Conservation (phyloP, 1,140 invertebrate species). For the Cotesia typhae region DNA sequence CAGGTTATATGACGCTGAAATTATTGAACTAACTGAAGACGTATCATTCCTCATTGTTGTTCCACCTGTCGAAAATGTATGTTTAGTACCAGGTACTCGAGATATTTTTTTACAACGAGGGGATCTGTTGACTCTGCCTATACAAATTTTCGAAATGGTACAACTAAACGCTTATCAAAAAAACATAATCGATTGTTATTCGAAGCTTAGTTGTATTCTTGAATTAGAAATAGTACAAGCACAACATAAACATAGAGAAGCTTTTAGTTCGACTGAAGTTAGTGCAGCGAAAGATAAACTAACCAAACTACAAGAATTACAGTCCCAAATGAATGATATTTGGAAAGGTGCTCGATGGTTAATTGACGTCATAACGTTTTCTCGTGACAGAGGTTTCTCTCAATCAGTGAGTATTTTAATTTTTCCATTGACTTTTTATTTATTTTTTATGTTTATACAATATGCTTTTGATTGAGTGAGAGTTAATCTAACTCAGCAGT, state of each 20-base stretch:
- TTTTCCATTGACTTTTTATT: not conserved
- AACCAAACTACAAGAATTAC: slow-evolving; percentile 81
- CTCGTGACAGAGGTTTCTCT: slow-evolving; percentile 76
- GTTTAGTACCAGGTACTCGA: slow-evolving; percentile 87
- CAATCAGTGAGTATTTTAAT: slow-evolving; percentile 30
- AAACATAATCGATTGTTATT: slow-evolving; percentile 87
- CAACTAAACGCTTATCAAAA: slow-evolving; percentile 90
- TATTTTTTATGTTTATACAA: not conserved
- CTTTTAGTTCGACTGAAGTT: slow-evolving; percentile 90
- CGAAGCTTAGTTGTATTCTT: slow-evolving; percentile 88
- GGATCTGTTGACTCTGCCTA: slow-evolving; percentile 84
- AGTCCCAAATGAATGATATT: slow-evolving; percentile 80
- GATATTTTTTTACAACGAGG: slow-evolving; percentile 81
- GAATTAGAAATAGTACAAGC: slow-evolving; percentile 92
- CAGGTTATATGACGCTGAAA: slow-evolving; percentile 89
- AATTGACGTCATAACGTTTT: slow-evolving; percentile 92
- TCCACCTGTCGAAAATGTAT: slow-evolving; percentile 88
- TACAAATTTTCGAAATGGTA: slow-evolving; percentile 93
- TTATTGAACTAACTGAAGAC: slow-evolving; percentile 87
- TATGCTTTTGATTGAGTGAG: too few relatives aligned
- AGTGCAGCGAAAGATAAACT: slow-evolving; percentile 85
- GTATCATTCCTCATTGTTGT: slow-evolving; percentile 91
- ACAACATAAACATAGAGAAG: slow-evolving; percentile 90
- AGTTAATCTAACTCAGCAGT: too few relatives aligned
- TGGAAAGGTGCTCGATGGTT: slow-evolving; percentile 96